phyloP scores from a whole-genome alignment of 2,113 vertebrate genomes.

The Pogona vitticeps region DNA sequence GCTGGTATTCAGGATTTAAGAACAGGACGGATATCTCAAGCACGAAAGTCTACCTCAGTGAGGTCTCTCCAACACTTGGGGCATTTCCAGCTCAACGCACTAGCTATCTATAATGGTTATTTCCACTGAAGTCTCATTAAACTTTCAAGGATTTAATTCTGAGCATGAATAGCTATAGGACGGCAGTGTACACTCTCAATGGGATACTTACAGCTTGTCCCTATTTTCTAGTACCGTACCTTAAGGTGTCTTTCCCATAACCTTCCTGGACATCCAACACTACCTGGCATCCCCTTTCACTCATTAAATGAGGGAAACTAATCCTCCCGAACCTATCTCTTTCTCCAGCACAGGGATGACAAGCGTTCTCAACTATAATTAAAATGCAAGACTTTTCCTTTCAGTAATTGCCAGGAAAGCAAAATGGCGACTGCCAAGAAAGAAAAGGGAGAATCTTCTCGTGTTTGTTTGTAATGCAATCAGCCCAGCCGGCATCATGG shows the following conservation, averaged over 20 bases:
- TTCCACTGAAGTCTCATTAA: too few relatives aligned
- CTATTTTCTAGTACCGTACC: neutral
- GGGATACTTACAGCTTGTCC: too few relatives aligned
- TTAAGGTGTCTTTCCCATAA: neutral
- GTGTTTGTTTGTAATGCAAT: neutral
- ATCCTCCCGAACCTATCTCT: neutral
- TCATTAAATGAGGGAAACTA: neutral
- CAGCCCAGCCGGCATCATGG: neutral
- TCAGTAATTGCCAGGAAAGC: neutral
- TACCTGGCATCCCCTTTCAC: neutral
- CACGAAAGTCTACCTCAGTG: too few relatives aligned
- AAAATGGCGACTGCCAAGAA: neutral
- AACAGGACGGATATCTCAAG: too few relatives aligned
- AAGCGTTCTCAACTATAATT: constrained; percentile 15
- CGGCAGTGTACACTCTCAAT: too few relatives aligned
- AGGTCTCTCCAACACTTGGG: too few relatives aligned
- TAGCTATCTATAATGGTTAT: too few relatives aligned
- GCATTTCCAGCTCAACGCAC: too few relatives aligned
- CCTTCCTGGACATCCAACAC: constrained; percentile 2
- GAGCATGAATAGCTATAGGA: neutral
- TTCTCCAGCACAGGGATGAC: neutral
- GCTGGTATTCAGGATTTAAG: too few relatives aligned
- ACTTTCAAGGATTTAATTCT: too few relatives aligned
- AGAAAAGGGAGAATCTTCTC: too few relatives aligned
- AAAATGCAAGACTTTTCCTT: neutral